Evolutionary conservation across 2,888 invertebrate species (phyloP).

Genomic region (Drosophila neonasuta): DNA sequence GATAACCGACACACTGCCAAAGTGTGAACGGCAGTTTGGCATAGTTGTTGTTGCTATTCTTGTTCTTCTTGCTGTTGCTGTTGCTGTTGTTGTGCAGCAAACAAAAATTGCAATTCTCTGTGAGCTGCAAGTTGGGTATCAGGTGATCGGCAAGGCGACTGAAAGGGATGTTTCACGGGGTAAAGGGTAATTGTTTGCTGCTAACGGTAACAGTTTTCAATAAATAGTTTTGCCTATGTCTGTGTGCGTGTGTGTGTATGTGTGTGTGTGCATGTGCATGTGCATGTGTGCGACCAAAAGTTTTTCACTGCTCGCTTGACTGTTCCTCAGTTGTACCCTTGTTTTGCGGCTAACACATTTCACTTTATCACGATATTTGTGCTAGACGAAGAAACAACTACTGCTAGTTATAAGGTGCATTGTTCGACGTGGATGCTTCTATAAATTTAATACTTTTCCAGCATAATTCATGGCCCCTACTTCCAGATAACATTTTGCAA

Average conservation of each 20-base stretch:
- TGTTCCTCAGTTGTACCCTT: constrained; percentile 58
- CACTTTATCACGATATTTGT: constrained; percentile 45
- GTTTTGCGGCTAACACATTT: constrained; percentile 47
- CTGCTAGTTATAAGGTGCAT: constrained; percentile 11
- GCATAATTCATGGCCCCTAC: constrained; percentile 5
- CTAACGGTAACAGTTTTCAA: constrained; percentile 76
- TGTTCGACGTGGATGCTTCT: constrained; percentile 2
- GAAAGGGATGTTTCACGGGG: not conserved
- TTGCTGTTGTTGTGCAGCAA: constrained; percentile 36
- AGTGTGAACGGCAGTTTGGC: constrained; percentile 61
- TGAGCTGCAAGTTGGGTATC: constrained; percentile 29
- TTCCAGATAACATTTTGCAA: not conserved
- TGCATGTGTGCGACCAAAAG: constrained; percentile 49
- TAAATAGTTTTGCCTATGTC: constrained; percentile 70
- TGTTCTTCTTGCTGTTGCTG: constrained; percentile 22
- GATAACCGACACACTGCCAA: constrained; percentile 67
- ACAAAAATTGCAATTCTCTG: constrained; percentile 57
- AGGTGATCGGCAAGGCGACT: constrained; percentile 12
- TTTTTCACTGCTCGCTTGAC: constrained; percentile 72
- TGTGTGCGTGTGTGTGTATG: constrained; percentile 20
- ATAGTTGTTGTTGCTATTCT: constrained; percentile 22
- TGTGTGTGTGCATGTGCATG: constrained; percentile 5
- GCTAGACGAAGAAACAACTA: constrained; percentile 8
- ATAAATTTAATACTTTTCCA: constrained; percentile 3
- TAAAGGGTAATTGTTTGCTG: constrained; percentile 62